Evolutionary conservation across 2,797 vertebrate genomes (phyloP).

Genomic region (Lepus oiostolus): DNA sequence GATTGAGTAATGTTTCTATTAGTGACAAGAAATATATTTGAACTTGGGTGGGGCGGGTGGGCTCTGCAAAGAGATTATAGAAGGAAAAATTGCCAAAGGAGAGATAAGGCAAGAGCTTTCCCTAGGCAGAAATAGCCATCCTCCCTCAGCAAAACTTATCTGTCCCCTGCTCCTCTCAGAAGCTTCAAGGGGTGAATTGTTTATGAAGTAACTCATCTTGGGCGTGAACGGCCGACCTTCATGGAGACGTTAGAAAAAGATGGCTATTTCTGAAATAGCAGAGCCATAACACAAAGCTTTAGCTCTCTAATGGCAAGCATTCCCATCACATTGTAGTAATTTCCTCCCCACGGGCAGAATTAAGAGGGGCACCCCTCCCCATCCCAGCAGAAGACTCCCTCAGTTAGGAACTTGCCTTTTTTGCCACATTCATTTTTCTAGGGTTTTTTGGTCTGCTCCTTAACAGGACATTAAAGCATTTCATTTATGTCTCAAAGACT

Average conservation of each 20-base stretch:
- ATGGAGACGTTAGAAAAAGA: conserved; percentile 47
- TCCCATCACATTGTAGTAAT: neutral
- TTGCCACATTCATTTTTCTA: neutral
- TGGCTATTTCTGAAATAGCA: neutral
- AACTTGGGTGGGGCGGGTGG: neutral
- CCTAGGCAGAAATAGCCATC: neutral
- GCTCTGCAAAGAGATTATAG: conserved; percentile 52
- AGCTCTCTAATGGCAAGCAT: conserved; percentile 10
- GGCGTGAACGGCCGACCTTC: conserved; percentile 12
- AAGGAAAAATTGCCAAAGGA: conserved; percentile 55
- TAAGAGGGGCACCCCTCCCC: neutral
- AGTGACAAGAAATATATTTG: conserved; percentile 64
- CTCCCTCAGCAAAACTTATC: neutral
- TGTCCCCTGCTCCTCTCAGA: neutral
- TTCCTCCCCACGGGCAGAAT: neutral
- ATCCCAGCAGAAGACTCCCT: neutral
- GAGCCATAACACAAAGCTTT: neutral
- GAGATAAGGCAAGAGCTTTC: conserved; percentile 53
- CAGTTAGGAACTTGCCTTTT: neutral
- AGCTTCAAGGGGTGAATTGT: conserved; percentile 45
- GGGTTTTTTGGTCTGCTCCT: neutral
- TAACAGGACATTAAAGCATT: neutral
- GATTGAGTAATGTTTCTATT: conserved; percentile 27
- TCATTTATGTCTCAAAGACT: conserved; percentile 22
- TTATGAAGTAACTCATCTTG: conserved; percentile 57